Percentiles rank a stretch among this genome's conserved stretches.
Conservation (phyloP, 2,113 vertebrate species). For the Scolopax mira region DNA sequence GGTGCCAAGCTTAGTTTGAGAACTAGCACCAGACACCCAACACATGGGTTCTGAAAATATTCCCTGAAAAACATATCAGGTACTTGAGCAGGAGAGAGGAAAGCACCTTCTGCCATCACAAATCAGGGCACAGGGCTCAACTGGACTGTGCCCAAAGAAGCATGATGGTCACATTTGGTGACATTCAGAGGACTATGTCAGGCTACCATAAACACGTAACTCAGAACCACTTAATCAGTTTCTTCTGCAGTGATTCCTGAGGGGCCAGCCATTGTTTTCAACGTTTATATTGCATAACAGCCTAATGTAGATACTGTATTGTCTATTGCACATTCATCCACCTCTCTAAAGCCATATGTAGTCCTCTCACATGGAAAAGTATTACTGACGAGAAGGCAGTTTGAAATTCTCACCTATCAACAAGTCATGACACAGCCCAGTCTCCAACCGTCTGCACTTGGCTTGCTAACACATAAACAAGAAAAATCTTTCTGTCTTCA, state of each 20-base stretch:
- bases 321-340: neutral
- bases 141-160: neutral
- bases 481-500: slow-evolving; percentile 14
- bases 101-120: neutral
- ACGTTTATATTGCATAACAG: neutral
- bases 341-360: neutral
- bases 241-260: neutral
- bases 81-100: neutral
- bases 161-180: neutral
- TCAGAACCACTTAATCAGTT: neutral
- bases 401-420: slow-evolving; percentile 31
- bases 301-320: neutral
- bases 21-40: neutral
- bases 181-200: neutral
- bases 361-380: neutral
- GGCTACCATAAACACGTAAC: neutral
- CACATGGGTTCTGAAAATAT: neutral
- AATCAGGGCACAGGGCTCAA: neutral
- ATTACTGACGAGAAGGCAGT: neutral
- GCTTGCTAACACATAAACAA: slow-evolving; percentile 1
- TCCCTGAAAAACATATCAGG: neutral
- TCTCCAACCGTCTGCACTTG: neutral
- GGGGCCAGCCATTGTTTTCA: neutral
- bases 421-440: slow-evolving; percentile 39
- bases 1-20: neutral